Evolutionary conservation across 1,140 invertebrate species (phyloP), one percentile per base, ranked within the genome.

Genomic region (Orchesella cincta): DNA sequence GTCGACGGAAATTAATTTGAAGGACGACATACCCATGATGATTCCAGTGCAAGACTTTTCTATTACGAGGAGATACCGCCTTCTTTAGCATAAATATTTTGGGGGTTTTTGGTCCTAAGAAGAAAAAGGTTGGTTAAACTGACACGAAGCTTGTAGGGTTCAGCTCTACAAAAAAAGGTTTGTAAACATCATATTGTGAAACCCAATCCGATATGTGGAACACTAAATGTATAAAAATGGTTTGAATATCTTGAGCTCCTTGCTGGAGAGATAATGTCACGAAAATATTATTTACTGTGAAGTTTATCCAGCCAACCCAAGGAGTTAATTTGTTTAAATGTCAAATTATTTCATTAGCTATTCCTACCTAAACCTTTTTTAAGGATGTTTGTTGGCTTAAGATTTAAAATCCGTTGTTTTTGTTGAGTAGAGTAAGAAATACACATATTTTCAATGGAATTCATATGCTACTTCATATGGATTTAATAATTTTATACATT

Each of bases 301-400:
- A 33, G 62, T 23, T 31, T 67, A 31, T 3, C 28, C 31, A 67
- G 62, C 62, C 31, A 67, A 31, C 62, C 62, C 62, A 67, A 29
- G 62, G 62, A 67, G 62, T 67, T 67, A 67, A 67, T 67, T 67
- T 67, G 62, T 67, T 67, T 67, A 67, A 67, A 67, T 67, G 62
- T 67, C 62, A 67, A 67, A 67, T 67, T 67, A 67, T 67, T 67
- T 67, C 62, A 67, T 67, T 67, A 67, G 62, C 33, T 31, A 67
- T 67, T 67, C 62, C 62, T 33, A 31, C 62, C 31, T 67, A n/a
- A n/a, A n/a, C n/a, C n/a, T n/a, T n/a, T n/a, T n/a, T n/a, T n/a
- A n/a, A n/a, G n/a, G n/a, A n/a, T n/a, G n/a, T n/a, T n/a, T n/a
- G n/a, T n/a, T n/a, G n/a, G n/a, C n/a, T n/a, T n/a, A n/a, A n/a